These are phyloP conservation scores for Pseudeuparius sepicola DNA, from an alignment of 2,888 invertebrate genomes.

Conservation along the genomic window DNA sequence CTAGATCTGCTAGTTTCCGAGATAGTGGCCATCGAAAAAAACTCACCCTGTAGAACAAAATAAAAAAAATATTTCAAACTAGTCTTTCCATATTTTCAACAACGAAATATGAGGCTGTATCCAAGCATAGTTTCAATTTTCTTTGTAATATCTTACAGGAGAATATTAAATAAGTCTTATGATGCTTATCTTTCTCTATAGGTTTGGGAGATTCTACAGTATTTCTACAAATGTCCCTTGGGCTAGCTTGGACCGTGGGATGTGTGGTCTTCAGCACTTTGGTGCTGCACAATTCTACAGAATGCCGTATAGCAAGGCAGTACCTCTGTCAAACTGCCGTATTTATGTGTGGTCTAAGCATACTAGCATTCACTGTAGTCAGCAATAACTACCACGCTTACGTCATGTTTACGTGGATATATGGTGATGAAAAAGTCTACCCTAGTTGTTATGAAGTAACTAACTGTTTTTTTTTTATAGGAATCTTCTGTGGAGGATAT, in stretches of 20 bases:
- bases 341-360: conserved; percentile 67
- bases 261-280: conserved; percentile 72
- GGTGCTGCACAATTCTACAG: conserved; percentile 72
- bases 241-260: conserved; percentile 74
- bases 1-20: no score
- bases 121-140: no score
- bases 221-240: conserved; percentile 59
- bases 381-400: conserved; percentile 68
- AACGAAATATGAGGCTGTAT: no score
- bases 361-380: conserved; percentile 66
- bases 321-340: conserved; percentile 75
- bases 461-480: conserved; percentile 35
- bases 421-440: no score
- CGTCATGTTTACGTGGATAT: conserved; percentile 72
- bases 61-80: no score
- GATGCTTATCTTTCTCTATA: conserved; percentile 33
- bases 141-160: neutral
- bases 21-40: no score
- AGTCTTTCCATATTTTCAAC: no score
- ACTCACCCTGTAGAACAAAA: no score
- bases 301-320: conserved; percentile 76
- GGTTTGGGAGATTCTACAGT: conserved; percentile 41
- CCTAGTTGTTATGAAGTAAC: neutral
- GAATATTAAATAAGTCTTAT: neutral
- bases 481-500: conserved; percentile 80